Evolutionary conservation across 2,888 invertebrate species (phyloP), one percentile per base, ranked within the genome.

Genomic region (Tiliacea citrago): DNA sequence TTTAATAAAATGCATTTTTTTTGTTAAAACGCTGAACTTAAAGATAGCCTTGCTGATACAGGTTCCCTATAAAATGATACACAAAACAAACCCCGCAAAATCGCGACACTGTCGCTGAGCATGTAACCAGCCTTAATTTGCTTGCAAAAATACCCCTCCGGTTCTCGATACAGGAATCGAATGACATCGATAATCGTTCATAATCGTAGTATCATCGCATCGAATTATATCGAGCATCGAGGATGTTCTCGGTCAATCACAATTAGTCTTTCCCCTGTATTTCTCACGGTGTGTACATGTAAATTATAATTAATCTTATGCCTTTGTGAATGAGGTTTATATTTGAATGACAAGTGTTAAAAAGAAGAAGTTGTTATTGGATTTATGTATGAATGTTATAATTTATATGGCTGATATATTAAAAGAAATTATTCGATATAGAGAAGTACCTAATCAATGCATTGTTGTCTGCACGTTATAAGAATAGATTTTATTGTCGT

Each of bases 201-300:
- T 83, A 81, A 86, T 84, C 67, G 77, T 29, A 63, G 79, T 79
- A 85, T 87, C 80, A 82, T 78, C 63, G 73, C 61, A 69, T 77
- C 82, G 73, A 84, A 83, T 84, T 83, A 85, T 67, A 85, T 80
- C 81, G 73, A 85, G 74, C 51, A 88, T 89, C 85, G 88, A 92
- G 93, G 93, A 93, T 92, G 91, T 88, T 73, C 77, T 87, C 90
- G 88, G 92, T 93, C 92, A 91, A 91, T 93, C 89, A 90, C 88
- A 86, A 93, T 93, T 92, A 85, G 55, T 47, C 21, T 57, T 51
- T 71, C 74, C 82, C 69, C 42, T 82, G 75, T 75, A 86, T 77
- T 89, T 89, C 89, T 83, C 89, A 89, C 89, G 89, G 84, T 88
- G 62, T 62, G 16, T n/a, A 57, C 16, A 5, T 24, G 29, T 55